Conservation (phyloP, 2,888 invertebrate species). For the Drosophila rubida region DNA sequence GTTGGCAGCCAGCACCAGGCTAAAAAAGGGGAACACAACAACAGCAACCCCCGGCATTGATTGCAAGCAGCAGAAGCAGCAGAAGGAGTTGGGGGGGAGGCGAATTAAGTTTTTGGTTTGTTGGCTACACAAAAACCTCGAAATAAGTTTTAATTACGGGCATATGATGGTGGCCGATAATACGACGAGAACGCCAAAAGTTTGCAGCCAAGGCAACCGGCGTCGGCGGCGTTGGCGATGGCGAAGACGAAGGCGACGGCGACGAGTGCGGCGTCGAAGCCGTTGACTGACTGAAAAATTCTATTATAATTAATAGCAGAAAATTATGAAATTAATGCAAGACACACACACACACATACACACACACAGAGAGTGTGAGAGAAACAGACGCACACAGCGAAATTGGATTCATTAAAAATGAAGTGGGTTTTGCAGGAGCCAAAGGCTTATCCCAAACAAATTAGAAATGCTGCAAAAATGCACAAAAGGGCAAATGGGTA, state of each 20-base stretch:
- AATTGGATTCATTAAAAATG: constrained; percentile 81
- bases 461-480: constrained; percentile 49
- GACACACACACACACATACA: constrained; percentile 45
- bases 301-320: constrained; percentile 79
- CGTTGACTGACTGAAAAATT: constrained; percentile 78
- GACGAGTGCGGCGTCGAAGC: constrained; percentile 35
- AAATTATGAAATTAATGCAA: constrained; percentile 80
- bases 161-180: constrained; percentile 81
- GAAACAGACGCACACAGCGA: constrained; percentile 23
- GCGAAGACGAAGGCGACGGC: constrained; percentile 13
- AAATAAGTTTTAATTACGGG: constrained; percentile 81
- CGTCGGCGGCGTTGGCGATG: constrained; percentile 9
- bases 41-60: constrained; percentile 36
- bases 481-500: constrained; percentile 16
- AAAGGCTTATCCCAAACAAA: constrained; percentile 70
- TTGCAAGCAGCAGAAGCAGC: constrained; percentile 16
- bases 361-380: neutral
- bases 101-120: constrained; percentile 79
- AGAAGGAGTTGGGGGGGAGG: neutral
- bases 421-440: constrained; percentile 62
- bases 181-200: constrained; percentile 55
- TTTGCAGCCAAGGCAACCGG: constrained; percentile 63
- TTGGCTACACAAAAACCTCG: constrained; percentile 73
- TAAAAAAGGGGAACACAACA: constrained; percentile 17
- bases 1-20: constrained; percentile 48